Percentiles rank a stretch among this genome's conserved stretches.
Conservation (phyloP, 2,888 invertebrate species). For the Xiphydria camelus region DNA sequence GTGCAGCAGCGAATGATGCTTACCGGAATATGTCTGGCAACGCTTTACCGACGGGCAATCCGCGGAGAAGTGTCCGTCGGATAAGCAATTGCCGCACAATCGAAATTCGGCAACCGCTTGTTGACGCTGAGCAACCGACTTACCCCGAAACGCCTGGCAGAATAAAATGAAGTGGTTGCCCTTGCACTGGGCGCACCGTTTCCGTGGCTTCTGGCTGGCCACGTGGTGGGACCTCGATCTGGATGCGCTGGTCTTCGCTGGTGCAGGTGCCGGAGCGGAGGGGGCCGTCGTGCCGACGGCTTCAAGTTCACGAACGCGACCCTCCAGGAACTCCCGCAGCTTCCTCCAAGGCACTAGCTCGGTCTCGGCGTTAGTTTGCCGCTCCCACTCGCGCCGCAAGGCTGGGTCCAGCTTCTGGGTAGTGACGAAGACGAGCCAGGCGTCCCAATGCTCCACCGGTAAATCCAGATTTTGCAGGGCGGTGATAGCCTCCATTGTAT, state of each 20-base stretch:
- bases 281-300: not conserved
- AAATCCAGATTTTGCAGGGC: no score
- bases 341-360: not conserved
- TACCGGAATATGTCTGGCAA: not conserved
- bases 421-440: no score
- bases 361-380: no score
- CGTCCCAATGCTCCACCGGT: no score
- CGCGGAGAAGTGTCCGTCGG: not conserved
- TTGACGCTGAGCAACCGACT: not conserved
- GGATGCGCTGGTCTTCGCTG: not conserved
- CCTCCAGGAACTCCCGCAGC: not conserved
- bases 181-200: not conserved
- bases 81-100: not conserved
- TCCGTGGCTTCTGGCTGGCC: no score
- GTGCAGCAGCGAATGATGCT: not conserved
- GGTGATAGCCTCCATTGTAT: no score
- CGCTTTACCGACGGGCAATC: not conserved
- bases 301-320: not conserved
- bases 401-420: no score
- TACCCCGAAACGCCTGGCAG: not conserved
- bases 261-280: not conserved
- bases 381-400: no score
- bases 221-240: not conserved
- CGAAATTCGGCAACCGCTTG: not conserved
- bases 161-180: not conserved